These are phyloP conservation scores for Taurulus bubalis DNA, from an alignment of 2,113 vertebrate species.

Conservation along the genomic window DNA sequence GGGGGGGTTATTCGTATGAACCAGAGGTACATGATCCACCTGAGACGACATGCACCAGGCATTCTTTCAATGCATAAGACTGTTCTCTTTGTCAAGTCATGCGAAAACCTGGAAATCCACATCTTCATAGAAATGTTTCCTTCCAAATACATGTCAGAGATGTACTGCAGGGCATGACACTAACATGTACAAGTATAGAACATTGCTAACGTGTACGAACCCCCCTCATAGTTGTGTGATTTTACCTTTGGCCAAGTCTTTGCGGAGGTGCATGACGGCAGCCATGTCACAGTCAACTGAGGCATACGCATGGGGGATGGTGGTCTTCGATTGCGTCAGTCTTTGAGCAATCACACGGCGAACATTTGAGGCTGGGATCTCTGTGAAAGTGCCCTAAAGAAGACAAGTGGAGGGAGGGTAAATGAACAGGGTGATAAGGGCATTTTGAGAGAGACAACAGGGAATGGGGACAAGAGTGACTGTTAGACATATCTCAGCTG, in stretches of 20 bases:
- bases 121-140: constrained; percentile 43
- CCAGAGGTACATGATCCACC: not conserved
- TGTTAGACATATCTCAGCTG: not conserved
- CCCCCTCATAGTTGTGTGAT: not conserved
- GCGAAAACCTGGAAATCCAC: constrained; percentile 57
- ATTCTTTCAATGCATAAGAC: constrained; percentile 8
- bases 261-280: constrained; percentile 88
- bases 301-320: constrained; percentile 94
- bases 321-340: constrained; percentile 93
- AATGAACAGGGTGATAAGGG: not conserved
- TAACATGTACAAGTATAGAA: not conserved
- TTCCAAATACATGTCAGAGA: constrained; percentile 2
- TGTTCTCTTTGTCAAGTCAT: constrained; percentile 53
- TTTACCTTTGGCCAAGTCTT: constrained; percentile 90
- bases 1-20: not conserved
- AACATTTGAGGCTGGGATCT: constrained; percentile 91
- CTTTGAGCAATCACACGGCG: constrained; percentile 95
- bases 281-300: constrained; percentile 91
- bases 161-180: constrained; percentile 1
- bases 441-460: not conserved
- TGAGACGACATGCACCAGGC: constrained; percentile 20
- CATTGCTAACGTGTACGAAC: not conserved
- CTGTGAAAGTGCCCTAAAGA: constrained; percentile 91
- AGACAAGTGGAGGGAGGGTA: not conserved
- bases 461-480: not conserved